Base-by-base conservation (phyloP, 1,140 invertebrate species). In the Nebria ingens region DNA sequence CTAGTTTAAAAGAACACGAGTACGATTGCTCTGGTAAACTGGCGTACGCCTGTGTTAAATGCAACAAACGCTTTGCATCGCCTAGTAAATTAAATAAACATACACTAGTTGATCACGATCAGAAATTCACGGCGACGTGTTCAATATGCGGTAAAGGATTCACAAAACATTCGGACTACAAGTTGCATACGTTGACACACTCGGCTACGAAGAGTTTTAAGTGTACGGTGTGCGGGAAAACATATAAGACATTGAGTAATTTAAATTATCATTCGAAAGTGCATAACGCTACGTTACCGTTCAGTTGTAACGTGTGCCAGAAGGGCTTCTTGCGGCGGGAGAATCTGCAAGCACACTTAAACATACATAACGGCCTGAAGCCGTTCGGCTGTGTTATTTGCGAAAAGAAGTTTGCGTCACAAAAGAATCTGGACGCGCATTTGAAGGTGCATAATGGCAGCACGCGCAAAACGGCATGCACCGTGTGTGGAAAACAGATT, bases 251-350 rank as follows among this genome's bases (percentile, higher is more conserved):
- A 1, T 15, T 66, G 13, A 68, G 65, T 45, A 68, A 68, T 53
- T 58, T 71, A 23, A 66, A 68, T 50, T 68, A 67, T 51, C 70
- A 71, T 55, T 64, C 66, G 57, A 71, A 68, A 59, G 58, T 62
- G 29, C 68, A 69, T 54, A 58, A 59, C 50, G 57, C 59, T 15
- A 57, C 56, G 21, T 50, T 68, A 34, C 67, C 67, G 1, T 67
- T 59, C 49, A 58, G 34, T 11, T 69, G 67, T 54, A 12, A 45
- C 2, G 59, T 66, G 17, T 69, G 67, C 51, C 57, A 62, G n/a
- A 69, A 66, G 59, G 66, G 66, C 15, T 69, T 68, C 51, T 62
- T 68, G 59, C 34, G 67, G 12, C 67, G 67, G 45, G 67, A 69
- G 55, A 66, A 69, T 55, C 56, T 65, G 13, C 65, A 69, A 61